A percentile compares a stretch with the other conserved stretches of the same genome.
Conservation (phyloP, 2,113 vertebrate species). For the Toxotes chatareus region DNA sequence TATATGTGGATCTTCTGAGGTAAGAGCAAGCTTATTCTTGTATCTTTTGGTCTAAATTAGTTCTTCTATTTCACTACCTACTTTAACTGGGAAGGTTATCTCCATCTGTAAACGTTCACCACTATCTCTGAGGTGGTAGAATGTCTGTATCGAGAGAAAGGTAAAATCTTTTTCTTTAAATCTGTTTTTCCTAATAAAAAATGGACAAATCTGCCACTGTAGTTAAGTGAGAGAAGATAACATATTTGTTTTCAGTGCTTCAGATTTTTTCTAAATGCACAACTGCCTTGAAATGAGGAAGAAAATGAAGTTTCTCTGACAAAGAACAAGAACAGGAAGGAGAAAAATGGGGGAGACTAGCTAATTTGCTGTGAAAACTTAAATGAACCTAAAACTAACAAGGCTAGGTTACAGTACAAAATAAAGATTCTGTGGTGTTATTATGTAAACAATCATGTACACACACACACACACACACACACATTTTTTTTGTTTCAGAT, state of each 20-base stretch:
- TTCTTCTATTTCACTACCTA: background rate
- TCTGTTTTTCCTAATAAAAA: background rate
- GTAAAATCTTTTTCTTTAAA: background rate
- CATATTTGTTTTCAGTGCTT: background rate
- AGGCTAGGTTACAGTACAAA: background rate
- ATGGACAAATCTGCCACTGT: background rate
- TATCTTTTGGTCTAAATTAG: background rate
- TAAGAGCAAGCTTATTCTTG: conserved; percentile 31
- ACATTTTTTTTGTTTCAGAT: conserved; percentile 22
- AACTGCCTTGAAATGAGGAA: background rate
- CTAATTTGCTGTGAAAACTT: background rate
- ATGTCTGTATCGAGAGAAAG: background rate
- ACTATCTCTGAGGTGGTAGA: background rate
- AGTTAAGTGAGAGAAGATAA: background rate
- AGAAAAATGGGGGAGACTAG: too few relatives aligned
- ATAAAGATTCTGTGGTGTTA: background rate
- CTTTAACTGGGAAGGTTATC: background rate
- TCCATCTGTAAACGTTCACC: background rate
- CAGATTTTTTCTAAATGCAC: background rate
- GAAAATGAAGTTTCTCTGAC: background rate
- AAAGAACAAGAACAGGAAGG: conserved; percentile 10
- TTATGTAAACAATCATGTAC: background rate
- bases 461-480: background rate
- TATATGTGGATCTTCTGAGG: conserved; percentile 1
- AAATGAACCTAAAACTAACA: too few relatives aligned